Evolutionary conservation across 2,797 vertebrate species (phyloP).

Genomic region (Enteromius fasciolatus): DNA sequence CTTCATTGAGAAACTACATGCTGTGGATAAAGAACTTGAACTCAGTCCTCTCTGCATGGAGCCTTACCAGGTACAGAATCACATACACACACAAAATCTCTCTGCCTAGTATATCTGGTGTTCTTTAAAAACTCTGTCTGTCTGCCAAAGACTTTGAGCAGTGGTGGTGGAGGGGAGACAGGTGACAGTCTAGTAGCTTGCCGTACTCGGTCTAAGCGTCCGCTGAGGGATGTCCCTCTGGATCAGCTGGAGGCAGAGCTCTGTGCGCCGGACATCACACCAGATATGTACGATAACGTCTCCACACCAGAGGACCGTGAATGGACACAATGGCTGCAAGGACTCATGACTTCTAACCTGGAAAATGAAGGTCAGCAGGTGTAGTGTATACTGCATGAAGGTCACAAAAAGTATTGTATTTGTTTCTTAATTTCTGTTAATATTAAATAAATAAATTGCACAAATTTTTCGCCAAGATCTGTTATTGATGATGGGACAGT

Average conservation of each 20-base stretch:
- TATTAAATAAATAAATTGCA: no score
- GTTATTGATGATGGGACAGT: no score
- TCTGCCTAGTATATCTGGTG: neutral
- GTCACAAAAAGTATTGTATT: neutral
- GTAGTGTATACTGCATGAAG: neutral
- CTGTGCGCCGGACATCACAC: conserved; percentile 88
- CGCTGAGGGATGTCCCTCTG: conserved; percentile 86
- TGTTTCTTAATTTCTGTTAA: neutral
- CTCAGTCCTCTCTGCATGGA: conserved; percentile 80
- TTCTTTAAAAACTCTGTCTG: neutral
- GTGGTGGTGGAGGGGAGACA: conserved; percentile 25
- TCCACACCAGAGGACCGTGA: conserved; percentile 83
- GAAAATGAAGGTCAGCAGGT: conserved; percentile 82
- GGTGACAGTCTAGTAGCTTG: conserved; percentile 84
- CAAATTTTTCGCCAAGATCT: no score
- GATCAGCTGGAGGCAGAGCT: conserved; percentile 92
- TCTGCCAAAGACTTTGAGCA: conserved; percentile 70
- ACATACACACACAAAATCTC: conserved; percentile 27
- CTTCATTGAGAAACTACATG: conserved; percentile 92
- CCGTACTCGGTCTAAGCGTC: conserved; percentile 90
- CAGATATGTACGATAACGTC: conserved; percentile 88
- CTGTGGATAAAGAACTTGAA: conserved; percentile 90
- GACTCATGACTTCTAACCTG: conserved; percentile 85
- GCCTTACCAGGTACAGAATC: conserved; percentile 78
- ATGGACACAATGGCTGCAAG: conserved; percentile 91